Percentiles rank a stretch among this genome's conserved stretches.
Conservation (phyloP, 2,113 vertebrate species). For the Romanogobio albipinnatus region DNA sequence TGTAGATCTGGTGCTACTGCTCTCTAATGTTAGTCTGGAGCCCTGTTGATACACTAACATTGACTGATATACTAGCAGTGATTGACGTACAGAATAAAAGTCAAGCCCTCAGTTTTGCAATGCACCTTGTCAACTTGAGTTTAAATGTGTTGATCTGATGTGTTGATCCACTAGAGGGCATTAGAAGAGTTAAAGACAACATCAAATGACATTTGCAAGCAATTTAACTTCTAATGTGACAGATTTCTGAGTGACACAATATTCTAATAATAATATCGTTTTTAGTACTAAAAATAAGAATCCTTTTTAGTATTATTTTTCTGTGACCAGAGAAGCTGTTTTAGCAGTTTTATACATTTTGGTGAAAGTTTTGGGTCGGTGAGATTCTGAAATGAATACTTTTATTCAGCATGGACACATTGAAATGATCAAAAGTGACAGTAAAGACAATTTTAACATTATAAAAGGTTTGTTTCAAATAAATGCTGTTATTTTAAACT, state of each 20-base stretch:
- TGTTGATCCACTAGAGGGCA: slow-evolving; percentile 52
- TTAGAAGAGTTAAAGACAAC: slow-evolving; percentile 14
- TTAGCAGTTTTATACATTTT: not conserved
- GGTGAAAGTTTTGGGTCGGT: not conserved
- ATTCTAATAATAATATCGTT: not conserved
- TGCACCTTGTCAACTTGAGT: not conserved
- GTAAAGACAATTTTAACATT: not conserved
- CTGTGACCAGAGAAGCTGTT: not conserved
- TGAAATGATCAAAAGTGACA: not conserved
- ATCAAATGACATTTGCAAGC: not conserved
- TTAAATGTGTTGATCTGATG: not conserved
- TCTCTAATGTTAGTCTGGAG: too few species aligned
- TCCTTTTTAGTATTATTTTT: not conserved
- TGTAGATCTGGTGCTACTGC: too few species aligned
- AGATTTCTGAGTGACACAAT: not conserved
- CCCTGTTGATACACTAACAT: not conserved
- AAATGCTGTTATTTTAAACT: too few species aligned
- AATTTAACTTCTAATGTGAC: not conserved
- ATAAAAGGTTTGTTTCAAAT: not conserved
- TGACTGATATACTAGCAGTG: too few species aligned
- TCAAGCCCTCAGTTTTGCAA: not conserved
- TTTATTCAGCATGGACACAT: not conserved
- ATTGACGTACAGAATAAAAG: not conserved
- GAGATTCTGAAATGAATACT: not conserved
- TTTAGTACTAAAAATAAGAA: too few species aligned